Evolutionary conservation across 2,797 vertebrate genomes (phyloP).

Genomic region (Morelia viridis): DNA sequence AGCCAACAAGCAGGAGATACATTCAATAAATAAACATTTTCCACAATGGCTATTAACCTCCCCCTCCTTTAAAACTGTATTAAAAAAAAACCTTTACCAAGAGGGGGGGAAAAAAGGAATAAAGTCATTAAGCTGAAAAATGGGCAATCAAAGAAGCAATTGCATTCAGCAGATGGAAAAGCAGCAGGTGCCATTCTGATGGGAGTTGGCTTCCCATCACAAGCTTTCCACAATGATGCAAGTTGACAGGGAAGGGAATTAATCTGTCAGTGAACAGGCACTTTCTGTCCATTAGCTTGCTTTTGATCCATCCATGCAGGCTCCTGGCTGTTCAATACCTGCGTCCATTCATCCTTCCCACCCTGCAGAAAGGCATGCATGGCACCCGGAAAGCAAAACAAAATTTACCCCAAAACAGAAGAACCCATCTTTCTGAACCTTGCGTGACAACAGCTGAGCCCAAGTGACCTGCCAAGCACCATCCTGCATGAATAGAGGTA

Average conservation of each 20-base stretch:
- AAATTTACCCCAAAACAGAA: conserved; percentile 32
- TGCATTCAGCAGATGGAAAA: conserved; percentile 88
- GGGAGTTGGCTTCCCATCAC: conserved; percentile 84
- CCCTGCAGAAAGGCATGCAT: background rate
- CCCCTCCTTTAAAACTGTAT: conserved; percentile 15
- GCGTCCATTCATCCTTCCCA: background rate
- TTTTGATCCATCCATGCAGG: conserved; percentile 65
- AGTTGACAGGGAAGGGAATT: conserved; percentile 89
- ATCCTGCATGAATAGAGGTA: conserved; percentile 47
- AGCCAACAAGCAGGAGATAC: background rate
- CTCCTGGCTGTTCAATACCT: conserved; percentile 59
- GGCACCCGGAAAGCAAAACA: conserved; percentile 35
- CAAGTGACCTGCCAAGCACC: conserved; percentile 43
- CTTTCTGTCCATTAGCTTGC: conserved; percentile 83
- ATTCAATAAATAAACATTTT: background rate
- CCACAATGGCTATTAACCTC: background rate
- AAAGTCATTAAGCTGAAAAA: conserved; percentile 80
- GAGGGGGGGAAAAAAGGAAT: conserved; percentile 65
- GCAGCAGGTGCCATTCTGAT: conserved; percentile 88
- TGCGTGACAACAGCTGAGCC: conserved; percentile 29
- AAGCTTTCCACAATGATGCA: conserved; percentile 82
- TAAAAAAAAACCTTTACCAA: conserved; percentile 69
- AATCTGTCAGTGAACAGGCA: conserved; percentile 80
- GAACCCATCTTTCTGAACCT: conserved; percentile 33
- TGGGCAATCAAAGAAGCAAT: conserved; percentile 77